Percentiles rank a stretch among this genome's conserved stretches.
phyloP scores from a whole-genome alignment of 2,888 invertebrate genomes.

The Lasioglossum pauxillum region DNA sequence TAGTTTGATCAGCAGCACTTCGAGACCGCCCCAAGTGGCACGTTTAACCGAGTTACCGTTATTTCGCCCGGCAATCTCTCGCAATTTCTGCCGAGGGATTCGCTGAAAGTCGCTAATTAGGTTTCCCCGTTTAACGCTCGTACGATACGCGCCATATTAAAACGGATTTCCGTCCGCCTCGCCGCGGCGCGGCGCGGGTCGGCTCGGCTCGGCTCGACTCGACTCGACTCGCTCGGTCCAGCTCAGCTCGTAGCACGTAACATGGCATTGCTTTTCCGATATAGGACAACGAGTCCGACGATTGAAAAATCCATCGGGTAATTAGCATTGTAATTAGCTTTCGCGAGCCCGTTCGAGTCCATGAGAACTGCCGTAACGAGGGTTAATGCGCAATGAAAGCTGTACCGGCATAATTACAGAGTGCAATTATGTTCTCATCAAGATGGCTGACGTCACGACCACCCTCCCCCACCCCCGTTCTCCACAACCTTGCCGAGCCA shows the following conservation, averaged over 20 bases:
- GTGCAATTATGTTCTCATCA: constrained; percentile 24
- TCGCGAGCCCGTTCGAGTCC: constrained; percentile 13
- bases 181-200: not conserved
- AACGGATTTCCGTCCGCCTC: constrained; percentile 18
- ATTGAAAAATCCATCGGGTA: constrained; percentile 20
- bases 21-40: constrained; percentile 30
- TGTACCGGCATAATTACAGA: constrained; percentile 24
- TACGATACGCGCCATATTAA: constrained; percentile 25
- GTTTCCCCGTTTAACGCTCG: constrained; percentile 17
- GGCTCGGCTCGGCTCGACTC: not conserved
- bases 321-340: constrained; percentile 33
- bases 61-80: constrained; percentile 38
- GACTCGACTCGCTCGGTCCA: not conserved
- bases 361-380: constrained; percentile 32
- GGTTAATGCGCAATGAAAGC: constrained; percentile 34
- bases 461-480: not conserved
- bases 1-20: constrained; percentile 50
- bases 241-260: not conserved
- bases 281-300: constrained; percentile 3
- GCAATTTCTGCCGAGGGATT: constrained; percentile 36
- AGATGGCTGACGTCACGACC: constrained; percentile 17
- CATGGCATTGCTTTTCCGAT: constrained; percentile 2
- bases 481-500: not conserved
- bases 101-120: constrained; percentile 45
- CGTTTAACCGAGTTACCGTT: constrained; percentile 51